A percentile compares a stretch with the other conserved stretches of the same genome.
These are phyloP conservation scores for Physeter macrocephalus DNA, from an alignment of 2,113 vertebrate species.

Conservation along the genomic window DNA sequence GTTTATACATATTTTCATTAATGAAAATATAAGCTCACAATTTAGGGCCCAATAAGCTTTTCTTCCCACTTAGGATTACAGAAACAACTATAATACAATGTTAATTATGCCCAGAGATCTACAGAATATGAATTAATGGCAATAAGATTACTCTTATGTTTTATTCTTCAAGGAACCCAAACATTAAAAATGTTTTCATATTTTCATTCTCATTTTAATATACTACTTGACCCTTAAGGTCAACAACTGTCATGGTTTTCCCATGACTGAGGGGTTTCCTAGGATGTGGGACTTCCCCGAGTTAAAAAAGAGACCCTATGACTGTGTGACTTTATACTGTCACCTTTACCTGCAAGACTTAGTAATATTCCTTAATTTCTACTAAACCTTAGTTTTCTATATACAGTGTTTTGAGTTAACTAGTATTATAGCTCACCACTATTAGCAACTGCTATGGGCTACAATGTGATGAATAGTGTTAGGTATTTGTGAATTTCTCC, in stretches of 20 bases:
- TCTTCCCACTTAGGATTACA: not conserved
- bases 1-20: not conserved
- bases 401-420: not conserved
- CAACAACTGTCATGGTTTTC: not conserved
- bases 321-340: not conserved
- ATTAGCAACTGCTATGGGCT: not conserved
- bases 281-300: not conserved
- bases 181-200: conserved; percentile 2
- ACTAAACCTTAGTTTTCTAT: not conserved
- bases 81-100: not conserved
- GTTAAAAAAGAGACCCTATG: not conserved
- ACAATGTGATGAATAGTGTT: not conserved
- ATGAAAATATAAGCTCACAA: conserved; percentile 2
- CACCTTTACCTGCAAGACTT: not conserved
- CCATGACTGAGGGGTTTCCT: not conserved
- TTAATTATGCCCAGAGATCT: conserved; percentile 24
- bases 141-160: not conserved
- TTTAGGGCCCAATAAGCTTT: not conserved
- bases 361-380: not conserved
- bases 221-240: not conserved
- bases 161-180: not conserved
- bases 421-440: not conserved
- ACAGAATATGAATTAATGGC: not conserved
- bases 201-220: conserved; percentile 20
- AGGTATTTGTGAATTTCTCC: not conserved